Conservation (phyloP, 2,113 vertebrate genomes). For the Stegastes partitus region DNA sequence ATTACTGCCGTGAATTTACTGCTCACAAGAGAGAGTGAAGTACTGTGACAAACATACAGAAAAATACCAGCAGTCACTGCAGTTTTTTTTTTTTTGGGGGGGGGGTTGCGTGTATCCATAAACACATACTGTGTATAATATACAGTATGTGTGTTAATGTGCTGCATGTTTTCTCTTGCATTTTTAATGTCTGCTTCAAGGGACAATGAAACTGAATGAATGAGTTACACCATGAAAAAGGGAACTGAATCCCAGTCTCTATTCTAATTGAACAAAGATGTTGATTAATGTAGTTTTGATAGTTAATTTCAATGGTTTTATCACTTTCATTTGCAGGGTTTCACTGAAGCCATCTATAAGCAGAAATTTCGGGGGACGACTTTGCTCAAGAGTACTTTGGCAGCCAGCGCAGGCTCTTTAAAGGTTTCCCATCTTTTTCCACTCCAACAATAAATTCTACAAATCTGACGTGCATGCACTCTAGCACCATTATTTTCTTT, state of each 20-base stretch:
- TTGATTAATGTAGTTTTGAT: conserved; percentile 22
- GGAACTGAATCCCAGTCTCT: neutral
- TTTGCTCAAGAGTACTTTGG: neutral
- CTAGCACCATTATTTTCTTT: conserved; percentile 2
- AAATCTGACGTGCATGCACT: conserved; percentile 9
- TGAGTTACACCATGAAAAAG: neutral
- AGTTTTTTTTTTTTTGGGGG: neutral
- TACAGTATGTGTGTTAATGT: neutral
- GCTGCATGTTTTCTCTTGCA: neutral
- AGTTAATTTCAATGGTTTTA: neutral
- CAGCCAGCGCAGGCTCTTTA: neutral
- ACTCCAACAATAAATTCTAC: neutral
- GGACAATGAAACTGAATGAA: neutral
- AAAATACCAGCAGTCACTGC: neutral
- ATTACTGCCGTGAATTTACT: neutral
- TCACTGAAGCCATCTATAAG: neutral
- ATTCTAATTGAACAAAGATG: conserved; percentile 2
- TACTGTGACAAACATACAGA: neutral
- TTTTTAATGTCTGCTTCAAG: neutral
- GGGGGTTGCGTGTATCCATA: neutral
- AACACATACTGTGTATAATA: neutral
- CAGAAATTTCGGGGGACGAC: neutral
- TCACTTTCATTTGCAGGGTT: neutral
- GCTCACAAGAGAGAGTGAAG: neutral
- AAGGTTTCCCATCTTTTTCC: neutral